Evolutionary conservation across 2,888 invertebrate genomes (phyloP), one percentile per base, ranked within the genome.

Genomic region (Megaustenia siamemsis): DNA sequence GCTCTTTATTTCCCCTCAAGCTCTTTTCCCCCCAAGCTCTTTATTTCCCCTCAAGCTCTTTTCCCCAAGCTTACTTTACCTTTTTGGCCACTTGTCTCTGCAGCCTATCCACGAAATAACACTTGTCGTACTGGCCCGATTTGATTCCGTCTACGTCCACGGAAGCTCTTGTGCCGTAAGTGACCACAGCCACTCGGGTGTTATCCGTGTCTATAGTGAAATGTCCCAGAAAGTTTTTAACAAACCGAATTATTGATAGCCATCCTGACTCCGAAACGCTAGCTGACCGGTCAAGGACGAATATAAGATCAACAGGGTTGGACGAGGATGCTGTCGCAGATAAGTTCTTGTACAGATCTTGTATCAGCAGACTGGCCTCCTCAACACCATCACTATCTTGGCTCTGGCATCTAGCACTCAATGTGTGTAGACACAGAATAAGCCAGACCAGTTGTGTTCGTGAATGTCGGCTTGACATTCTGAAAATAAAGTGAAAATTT

Each of bases 141-240:
- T 84, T 78, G 32, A 90, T 84, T 82, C 88, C 90, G 75, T 90
- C 88, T 40, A 90, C 86, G 71, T 90, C 89, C 8, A 89, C 83
- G 43, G 82, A 87, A 6, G 87, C 88, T 5, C 78, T 82, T 28
- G 90, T 88, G 77, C 89, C 86, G 88, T 86, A 89, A 4, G 88
- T 88, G 32, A 90, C 86, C 24, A 90, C 84, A n/a, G 91, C 89
- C 10, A 91, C 89, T 24, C 91, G 82, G 10, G 91, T 90, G 83
- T 89, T 89, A 76, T 88, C 78, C 24, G 82, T 76, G 69, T 88
- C 88, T 8, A 91, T 87, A 4, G 90, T 90, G 84, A 91, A 91
- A 83, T 90, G 89, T 80, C 90, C 89, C 28, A 91, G 88, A 40
- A 90, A 60, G 40, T 88, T 87, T 63, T 86, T 83, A 12, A 89